These are phyloP conservation scores for Microplitis manilae DNA, from an alignment of 2,888 invertebrate species.

Conservation along the genomic window DNA sequence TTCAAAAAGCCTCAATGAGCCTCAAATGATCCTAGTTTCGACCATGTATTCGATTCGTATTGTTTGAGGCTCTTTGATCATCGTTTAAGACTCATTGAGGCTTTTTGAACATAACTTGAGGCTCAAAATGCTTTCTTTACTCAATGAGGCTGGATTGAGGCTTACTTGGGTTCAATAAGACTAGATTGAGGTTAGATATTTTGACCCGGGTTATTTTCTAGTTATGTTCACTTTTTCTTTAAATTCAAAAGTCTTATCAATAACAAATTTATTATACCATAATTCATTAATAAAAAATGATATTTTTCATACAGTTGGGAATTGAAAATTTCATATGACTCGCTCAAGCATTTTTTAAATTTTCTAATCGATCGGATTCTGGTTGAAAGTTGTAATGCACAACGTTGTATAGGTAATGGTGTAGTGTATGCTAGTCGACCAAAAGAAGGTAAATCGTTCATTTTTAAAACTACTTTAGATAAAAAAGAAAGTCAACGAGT, in stretches of 20 bases:
- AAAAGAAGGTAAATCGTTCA: constrained; percentile 10
- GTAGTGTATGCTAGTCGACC: not conserved
- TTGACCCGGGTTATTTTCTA: not conserved
- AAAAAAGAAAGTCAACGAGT: constrained; percentile 7
- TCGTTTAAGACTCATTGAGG: too few species aligned
- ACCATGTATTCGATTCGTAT: too few species aligned
- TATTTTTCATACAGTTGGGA: not conserved
- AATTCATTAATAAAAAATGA: not conserved
- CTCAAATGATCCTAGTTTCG: too few species aligned
- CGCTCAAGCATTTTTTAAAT: constrained; percentile 24
- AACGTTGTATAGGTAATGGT: constrained; percentile 6
- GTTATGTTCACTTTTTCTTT: not conserved
- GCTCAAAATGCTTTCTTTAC: too few species aligned
- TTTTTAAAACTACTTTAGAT: not conserved
- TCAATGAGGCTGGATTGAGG: too few species aligned
- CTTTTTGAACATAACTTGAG: too few species aligned
- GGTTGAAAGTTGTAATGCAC: not conserved
- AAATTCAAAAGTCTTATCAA: not conserved
- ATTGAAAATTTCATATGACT: not conserved
- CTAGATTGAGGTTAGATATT: too few species aligned
- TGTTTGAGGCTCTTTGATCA: too few species aligned
- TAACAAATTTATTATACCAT: not conserved
- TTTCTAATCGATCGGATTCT: constrained; percentile 25
- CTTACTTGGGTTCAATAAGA: too few species aligned
- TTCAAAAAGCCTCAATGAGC: too few species aligned